Percentiles rank a stretch among this genome's conserved stretches.
Conservation (phyloP, 92 coral and sea anemone genomes). For the Bergia puertoricense region DNA sequence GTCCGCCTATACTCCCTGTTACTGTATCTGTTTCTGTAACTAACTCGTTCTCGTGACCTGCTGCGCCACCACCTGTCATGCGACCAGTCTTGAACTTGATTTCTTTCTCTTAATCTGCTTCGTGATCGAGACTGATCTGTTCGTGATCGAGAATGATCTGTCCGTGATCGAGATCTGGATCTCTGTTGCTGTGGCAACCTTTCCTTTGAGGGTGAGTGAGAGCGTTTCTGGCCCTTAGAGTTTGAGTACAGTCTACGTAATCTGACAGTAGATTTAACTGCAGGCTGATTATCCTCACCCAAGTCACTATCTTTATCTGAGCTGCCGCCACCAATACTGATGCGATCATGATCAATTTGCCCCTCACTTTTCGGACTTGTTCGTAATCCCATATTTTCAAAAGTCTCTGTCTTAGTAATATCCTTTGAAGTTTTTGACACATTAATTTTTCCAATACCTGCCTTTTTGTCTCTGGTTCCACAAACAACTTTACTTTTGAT, state of each 20-base stretch:
- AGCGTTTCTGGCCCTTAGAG: conserved; percentile 8
- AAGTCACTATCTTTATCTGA: conserved; percentile 71
- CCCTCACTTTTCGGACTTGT: conserved; percentile 1
- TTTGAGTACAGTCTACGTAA: conserved; percentile 47
- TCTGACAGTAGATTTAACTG: conserved; percentile 65
- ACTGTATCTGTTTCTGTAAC: conserved; percentile 48
- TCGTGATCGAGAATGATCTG: conserved; percentile 27
- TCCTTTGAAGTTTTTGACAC: neutral
- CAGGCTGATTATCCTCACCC: conserved; percentile 64
- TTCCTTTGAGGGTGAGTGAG: conserved; percentile 10
- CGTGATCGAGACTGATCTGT: conserved; percentile 15
- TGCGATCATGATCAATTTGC: conserved; percentile 61
- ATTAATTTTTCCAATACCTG: neutral
- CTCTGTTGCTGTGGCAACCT: conserved; percentile 2
- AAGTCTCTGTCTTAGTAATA: conserved; percentile 6
- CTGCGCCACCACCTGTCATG: conserved; percentile 32
- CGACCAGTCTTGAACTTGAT: conserved; percentile 42
- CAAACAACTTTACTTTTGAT: conserved; percentile 18
- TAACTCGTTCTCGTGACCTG: conserved; percentile 40
- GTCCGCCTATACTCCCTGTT: conserved; percentile 40
- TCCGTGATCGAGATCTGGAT: conserved; percentile 43
- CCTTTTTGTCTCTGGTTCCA: conserved; percentile 7
- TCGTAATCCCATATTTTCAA: neutral
- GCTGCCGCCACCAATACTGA: conserved; percentile 80
- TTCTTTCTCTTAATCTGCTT: conserved; percentile 25